A percentile compares a stretch with the other conserved stretches of the same genome.
phyloP scores from a whole-genome alignment of 2,113 vertebrate genomes.

The Neoarius graeffei region DNA sequence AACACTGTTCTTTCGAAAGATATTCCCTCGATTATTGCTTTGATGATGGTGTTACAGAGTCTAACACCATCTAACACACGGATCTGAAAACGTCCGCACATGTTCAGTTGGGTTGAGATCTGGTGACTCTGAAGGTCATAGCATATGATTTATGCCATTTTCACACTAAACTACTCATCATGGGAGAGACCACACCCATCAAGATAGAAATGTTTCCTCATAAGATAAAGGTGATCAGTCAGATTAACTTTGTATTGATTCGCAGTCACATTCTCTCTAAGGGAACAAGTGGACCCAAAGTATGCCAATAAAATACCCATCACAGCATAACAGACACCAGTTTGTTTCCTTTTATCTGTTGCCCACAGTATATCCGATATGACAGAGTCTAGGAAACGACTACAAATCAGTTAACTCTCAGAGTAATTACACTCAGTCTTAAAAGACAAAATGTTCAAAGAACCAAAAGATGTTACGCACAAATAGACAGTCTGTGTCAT shows the following conservation, averaged over 20 bases:
- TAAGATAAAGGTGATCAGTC: not conserved
- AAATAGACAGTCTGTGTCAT: not conserved
- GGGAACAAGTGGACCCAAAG: not conserved
- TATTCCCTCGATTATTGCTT: not conserved
- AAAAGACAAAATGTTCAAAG: slow-evolving; percentile 38
- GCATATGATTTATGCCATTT: not conserved
- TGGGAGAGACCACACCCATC: too few species aligned
- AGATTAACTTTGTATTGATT: not conserved
- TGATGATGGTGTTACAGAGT: not conserved
- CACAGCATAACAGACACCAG: not conserved
- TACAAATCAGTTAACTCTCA: not conserved
- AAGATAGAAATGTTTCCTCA: not conserved
- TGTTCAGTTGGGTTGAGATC: not conserved
- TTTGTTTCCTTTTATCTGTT: not conserved
- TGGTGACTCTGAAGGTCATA: not conserved
- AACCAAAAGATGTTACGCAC: slow-evolving; percentile 28
- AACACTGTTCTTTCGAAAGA: not conserved
- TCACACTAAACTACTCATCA: not conserved
- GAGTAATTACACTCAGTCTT: not conserved
- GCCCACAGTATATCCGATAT: not conserved
- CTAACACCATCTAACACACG: not conserved
- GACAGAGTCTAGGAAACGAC: not conserved
- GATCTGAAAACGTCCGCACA: not conserved
- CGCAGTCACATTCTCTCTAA: not conserved
- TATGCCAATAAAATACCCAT: not conserved